These are phyloP conservation scores for Lepas anatifera DNA, from an alignment of 2,888 invertebrate genomes.

Conservation along the genomic window DNA sequence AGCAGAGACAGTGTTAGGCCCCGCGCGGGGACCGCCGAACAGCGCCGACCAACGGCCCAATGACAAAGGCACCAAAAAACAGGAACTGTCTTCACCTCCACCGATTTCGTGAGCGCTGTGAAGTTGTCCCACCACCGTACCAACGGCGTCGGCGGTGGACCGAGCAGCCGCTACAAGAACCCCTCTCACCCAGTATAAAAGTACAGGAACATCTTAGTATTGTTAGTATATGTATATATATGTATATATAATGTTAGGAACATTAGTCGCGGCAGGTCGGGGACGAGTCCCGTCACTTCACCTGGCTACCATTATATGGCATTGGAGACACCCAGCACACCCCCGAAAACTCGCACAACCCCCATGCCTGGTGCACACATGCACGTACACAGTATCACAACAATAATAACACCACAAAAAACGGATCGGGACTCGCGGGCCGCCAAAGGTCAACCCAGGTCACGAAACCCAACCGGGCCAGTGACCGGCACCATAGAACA, in stretches of 20 bases:
- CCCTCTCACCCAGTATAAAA: conserved; percentile 12
- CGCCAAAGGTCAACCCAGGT: too few species aligned
- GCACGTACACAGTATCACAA: too few species aligned
- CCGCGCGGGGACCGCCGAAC: too few species aligned
- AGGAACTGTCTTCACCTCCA: conserved; percentile 2
- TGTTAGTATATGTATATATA: conserved; percentile 16
- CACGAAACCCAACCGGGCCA: background rate
- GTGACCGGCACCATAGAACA: background rate
- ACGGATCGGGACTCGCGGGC: background rate
- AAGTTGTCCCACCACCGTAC: conserved; percentile 2
- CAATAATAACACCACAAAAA: conserved; percentile 8
- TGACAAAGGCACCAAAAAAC: conserved; percentile 12
- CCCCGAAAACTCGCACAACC: background rate
- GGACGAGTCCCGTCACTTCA: background rate
- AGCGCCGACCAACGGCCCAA: background rate
- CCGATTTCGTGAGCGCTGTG: background rate
- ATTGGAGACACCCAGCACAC: background rate
- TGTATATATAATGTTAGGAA: conserved; percentile 9
- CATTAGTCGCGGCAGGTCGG: background rate
- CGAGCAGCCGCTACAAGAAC: background rate
- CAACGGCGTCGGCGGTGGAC: too few species aligned
- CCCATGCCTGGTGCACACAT: too few species aligned
- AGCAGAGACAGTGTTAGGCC: too few species aligned
- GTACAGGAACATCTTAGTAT: conserved; percentile 16
- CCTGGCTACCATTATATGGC: conserved; percentile 8